Conservation (phyloP, 2,888 invertebrate genomes). For the Tuta absoluta region DNA sequence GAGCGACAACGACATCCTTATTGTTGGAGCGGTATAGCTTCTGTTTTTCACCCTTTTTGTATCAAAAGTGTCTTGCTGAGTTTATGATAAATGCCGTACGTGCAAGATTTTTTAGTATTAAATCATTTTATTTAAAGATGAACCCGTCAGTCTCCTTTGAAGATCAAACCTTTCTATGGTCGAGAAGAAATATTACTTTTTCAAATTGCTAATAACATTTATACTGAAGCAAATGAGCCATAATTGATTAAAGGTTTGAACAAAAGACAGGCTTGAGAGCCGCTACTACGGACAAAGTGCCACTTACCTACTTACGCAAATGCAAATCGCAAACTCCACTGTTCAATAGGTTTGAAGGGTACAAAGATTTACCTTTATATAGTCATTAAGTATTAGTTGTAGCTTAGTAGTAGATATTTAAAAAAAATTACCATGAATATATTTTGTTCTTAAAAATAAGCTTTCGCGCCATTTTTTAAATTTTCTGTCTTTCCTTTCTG, state of each 20-base stretch:
- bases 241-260: conserved; percentile 15
- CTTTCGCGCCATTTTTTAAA: too few relatives aligned
- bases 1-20: conserved; percentile 58
- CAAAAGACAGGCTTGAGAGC: conserved; percentile 10
- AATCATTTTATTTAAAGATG: neutral
- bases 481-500: neutral
- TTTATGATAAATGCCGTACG: neutral
- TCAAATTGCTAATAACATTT: neutral
- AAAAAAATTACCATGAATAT: too few relatives aligned
- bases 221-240: neutral
- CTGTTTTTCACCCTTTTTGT: conserved; percentile 32
- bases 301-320: conserved; percentile 18
- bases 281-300: conserved; percentile 6
- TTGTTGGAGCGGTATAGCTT: conserved; percentile 47
- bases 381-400: too few relatives aligned
- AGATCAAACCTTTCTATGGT: neutral
- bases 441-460: too few relatives aligned
- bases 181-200: neutral
- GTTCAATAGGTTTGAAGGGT: conserved; percentile 9
- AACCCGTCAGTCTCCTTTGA: neutral
- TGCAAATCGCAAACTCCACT: conserved; percentile 8
- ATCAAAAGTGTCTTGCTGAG: neutral
- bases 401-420: too few relatives aligned
- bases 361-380: neutral
- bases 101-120: neutral